Conservation (phyloP, 2,888 invertebrate species). For the Cerceris rybyensis region DNA sequence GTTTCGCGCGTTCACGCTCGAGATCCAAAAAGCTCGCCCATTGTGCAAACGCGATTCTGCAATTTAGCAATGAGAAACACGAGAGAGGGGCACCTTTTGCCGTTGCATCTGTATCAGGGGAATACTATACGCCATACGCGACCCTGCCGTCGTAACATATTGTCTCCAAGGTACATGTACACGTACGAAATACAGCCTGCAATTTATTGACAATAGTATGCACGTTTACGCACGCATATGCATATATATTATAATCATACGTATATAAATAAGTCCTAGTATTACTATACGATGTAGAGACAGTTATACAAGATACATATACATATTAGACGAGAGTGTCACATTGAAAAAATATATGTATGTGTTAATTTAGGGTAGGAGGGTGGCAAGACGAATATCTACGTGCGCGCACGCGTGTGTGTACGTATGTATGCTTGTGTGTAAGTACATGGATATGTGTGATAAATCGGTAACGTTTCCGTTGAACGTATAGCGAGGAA, state of each 20-base stretch:
- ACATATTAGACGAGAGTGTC: constrained; percentile 65
- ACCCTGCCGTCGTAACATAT: constrained; percentile 65
- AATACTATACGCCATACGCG: constrained; percentile 16
- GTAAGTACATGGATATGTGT: constrained; percentile 73
- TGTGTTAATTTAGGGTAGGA: constrained; percentile 69
- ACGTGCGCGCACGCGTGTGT: constrained; percentile 63
- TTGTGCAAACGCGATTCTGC: neutral
- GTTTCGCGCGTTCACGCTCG: no score
- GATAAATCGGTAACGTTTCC: constrained; percentile 20
- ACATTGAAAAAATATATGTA: constrained; percentile 80
- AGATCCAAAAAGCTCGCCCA: no score
- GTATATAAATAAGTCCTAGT: constrained; percentile 46
- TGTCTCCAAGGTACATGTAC: constrained; percentile 73
- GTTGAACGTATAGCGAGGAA: constrained; percentile 24
- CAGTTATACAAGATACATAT: constrained; percentile 27
- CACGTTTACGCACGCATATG: constrained; percentile 20
- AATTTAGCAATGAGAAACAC: neutral
- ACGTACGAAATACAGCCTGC: constrained; percentile 73
- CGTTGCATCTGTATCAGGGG: constrained; percentile 3
- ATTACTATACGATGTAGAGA: constrained; percentile 42
- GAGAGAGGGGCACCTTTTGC: neutral
- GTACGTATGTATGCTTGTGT: constrained; percentile 71
- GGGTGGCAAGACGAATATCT: constrained; percentile 61
- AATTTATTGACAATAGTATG: constrained; percentile 66
- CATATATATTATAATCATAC: constrained; percentile 15